A percentile compares a stretch with the other conserved stretches of the same genome.
These are phyloP conservation scores for Urocitellus parryii DNA, from an alignment of 2,113 vertebrate species.

Conservation along the genomic window DNA sequence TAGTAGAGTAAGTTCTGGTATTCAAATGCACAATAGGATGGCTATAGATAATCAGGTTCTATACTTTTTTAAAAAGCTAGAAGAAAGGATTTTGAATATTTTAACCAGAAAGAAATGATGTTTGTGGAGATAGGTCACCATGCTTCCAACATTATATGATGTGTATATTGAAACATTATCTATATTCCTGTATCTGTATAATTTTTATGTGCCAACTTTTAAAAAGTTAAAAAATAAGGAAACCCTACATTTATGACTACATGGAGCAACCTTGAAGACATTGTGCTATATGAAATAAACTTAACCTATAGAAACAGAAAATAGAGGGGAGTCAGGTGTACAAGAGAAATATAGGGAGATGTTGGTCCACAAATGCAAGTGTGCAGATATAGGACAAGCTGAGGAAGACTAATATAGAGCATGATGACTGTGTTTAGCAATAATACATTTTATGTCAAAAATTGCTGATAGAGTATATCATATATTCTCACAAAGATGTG, in stretches of 20 bases:
- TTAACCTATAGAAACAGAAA: neutral
- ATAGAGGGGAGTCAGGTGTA: neutral
- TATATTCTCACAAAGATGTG: neutral
- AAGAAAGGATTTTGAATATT: neutral
- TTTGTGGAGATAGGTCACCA: neutral
- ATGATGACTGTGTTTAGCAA: neutral
- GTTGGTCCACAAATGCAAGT: neutral
- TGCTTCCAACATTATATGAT: neutral
- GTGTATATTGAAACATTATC: too few species aligned
- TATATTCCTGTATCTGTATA: neutral
- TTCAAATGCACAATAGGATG: neutral
- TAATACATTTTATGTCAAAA: neutral
- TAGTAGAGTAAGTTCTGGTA: neutral
- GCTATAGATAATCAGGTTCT: neutral
- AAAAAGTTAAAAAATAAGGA: neutral
- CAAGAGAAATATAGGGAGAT: neutral
- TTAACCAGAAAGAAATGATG: neutral
- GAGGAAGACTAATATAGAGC: too few species aligned
- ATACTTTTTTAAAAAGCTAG: neutral
- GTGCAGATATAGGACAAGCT: neutral
- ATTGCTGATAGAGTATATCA: neutral
- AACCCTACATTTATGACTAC: neutral
- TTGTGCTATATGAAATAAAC: neutral
- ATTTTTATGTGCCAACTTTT: neutral
- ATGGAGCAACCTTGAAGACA: neutral